These are phyloP conservation scores for Syngnathoides biaculeatus DNA, from an alignment of 2,113 vertebrate species.

Conservation along the genomic window DNA sequence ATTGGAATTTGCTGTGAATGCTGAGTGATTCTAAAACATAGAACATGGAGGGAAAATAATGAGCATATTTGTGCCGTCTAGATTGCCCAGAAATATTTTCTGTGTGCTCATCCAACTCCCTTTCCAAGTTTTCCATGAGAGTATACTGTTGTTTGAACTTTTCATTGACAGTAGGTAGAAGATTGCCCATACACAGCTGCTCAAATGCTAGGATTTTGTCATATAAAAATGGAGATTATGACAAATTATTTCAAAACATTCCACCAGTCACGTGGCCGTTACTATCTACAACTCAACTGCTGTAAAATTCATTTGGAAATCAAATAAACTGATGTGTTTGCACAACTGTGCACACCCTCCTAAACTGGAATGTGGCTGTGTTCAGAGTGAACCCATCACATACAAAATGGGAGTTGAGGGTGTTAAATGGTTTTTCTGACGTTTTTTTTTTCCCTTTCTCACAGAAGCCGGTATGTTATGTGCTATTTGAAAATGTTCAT, in stretches of 20 bases:
- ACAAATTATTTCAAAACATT: neutral
- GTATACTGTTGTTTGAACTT: neutral
- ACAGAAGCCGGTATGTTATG: too few species aligned
- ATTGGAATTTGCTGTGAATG: neutral
- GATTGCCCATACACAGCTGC: neutral
- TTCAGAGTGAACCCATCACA: too few species aligned
- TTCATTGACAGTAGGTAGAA: neutral
- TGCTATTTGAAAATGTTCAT: too few species aligned
- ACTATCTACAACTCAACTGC: neutral
- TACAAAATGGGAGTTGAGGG: too few species aligned
- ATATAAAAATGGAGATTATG: neutral
- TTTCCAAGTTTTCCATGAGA: neutral
- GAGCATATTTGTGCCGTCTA: neutral
- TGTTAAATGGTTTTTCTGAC: too few species aligned
- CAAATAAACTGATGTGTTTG: neutral
- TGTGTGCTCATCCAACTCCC: neutral
- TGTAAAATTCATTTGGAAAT: neutral
- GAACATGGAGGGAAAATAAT: neutral
- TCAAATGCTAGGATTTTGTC: neutral
- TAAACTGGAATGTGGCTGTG: too few species aligned
- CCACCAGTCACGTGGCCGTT: neutral
- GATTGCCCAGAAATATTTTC: neutral
- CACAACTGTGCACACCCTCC: neutral
- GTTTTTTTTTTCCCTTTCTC: too few species aligned
- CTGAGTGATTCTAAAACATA: neutral